Percentiles rank a stretch among this genome's conserved stretches.
Evolutionary conservation across 2,797 vertebrate species (phyloP).

Genomic region (Cossypha dichroa): DNA sequence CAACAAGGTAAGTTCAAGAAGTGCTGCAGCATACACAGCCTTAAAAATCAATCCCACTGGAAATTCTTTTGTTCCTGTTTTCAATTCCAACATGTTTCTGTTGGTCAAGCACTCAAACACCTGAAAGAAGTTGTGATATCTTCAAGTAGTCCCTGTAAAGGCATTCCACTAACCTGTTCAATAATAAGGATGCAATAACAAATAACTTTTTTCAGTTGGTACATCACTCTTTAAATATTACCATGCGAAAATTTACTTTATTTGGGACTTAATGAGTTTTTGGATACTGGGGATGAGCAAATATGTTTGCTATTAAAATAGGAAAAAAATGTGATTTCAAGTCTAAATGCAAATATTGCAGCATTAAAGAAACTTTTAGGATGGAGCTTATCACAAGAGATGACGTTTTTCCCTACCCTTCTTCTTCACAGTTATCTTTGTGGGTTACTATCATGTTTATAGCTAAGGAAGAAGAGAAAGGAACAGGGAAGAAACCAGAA

Average conservation of each 20-base stretch:
- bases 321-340: neutral
- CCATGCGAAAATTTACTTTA: neutral
- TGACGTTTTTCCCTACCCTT: neutral
- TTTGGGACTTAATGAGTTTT: neutral
- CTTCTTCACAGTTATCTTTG: neutral
- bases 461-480: neutral
- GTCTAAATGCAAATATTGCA: neutral
- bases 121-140: neutral
- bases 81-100: neutral
- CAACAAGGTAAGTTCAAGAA: neutral
- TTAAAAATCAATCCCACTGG: neutral
- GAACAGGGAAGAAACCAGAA: neutral
- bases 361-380: neutral
- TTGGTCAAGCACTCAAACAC: neutral
- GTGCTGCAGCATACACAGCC: neutral
- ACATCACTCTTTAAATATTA: neutral
- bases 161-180: neutral
- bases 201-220: neutral
- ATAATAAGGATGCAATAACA: neutral
- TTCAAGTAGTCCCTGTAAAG: neutral
- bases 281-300: neutral
- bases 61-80: neutral
- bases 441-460: neutral
- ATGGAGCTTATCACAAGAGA: neutral
- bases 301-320: neutral